Conservation (phyloP, 2,888 invertebrate genomes). For the Meta bourneti region DNA sequence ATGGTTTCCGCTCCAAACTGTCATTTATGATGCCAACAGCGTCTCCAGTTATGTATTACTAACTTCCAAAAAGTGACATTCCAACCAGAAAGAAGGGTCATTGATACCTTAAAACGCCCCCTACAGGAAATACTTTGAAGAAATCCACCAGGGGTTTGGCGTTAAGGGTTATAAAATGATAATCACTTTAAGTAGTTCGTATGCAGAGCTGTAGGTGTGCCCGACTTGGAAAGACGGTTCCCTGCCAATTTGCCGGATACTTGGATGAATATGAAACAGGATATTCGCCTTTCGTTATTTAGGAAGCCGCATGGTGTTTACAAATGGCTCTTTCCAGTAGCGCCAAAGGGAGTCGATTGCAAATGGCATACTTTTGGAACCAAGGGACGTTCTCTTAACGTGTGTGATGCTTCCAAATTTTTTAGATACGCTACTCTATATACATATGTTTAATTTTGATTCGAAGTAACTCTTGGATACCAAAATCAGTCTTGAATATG, state of each 20-base stretch:
- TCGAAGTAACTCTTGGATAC: neutral
- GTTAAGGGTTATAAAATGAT: conserved; percentile 30
- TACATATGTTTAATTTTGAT: neutral
- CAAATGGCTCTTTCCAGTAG: neutral
- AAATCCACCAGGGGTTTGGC: neutral
- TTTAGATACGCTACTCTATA: neutral
- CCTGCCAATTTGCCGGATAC: conserved; percentile 18
- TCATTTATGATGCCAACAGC: neutral
- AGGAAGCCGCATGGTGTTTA: neutral
- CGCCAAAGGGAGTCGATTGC: neutral
- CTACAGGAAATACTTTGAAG: conserved; percentile 53
- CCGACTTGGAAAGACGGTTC: conserved; percentile 15
- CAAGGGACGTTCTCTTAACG: neutral
- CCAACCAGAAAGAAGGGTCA: conserved; percentile 49
- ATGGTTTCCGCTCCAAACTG: neutral
- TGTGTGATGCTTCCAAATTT: neutral
- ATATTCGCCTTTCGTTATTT: conserved; percentile 5
- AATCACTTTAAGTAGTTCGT: conserved; percentile 2
- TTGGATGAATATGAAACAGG: neutral
- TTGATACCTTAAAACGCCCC: conserved; percentile 56
- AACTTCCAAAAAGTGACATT: conserved; percentile 37
- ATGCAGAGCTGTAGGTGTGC: conserved; percentile 13
- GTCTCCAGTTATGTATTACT: neutral
- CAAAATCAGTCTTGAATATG: too few species aligned
- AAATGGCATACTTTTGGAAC: conserved; percentile 9